Conservation (phyloP, 2,888 invertebrate genomes). For the Charanyca ferruginea region DNA sequence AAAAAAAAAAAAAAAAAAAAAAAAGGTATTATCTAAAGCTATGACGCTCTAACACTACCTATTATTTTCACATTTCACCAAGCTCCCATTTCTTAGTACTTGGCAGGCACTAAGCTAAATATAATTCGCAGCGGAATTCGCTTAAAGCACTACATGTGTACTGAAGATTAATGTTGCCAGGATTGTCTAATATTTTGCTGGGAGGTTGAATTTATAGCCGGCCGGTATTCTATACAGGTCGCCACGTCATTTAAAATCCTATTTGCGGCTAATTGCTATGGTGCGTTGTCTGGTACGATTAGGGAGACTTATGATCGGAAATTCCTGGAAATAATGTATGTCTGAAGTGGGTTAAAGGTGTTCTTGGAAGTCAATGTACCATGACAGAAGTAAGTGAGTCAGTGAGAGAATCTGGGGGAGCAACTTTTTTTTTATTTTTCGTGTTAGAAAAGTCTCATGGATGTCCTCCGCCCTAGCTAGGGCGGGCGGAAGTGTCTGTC, state of each 20-base stretch:
- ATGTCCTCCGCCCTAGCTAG: too few relatives aligned
- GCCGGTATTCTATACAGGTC: constrained; percentile 54
- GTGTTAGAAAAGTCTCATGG: too few relatives aligned
- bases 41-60: constrained; percentile 24
- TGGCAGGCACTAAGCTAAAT: constrained; percentile 52
- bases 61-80: constrained; percentile 38
- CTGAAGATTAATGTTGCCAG: constrained; percentile 67
- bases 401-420: too few relatives aligned
- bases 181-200: constrained; percentile 72
- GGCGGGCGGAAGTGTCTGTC: too few relatives aligned
- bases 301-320: constrained; percentile 25
- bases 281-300: constrained; percentile 28
- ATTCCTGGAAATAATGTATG: constrained; percentile 10
- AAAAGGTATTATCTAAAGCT: constrained; percentile 1
- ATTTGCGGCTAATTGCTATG: constrained; percentile 66
- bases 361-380: too few relatives aligned
- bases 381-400: too few relatives aligned
- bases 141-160: constrained; percentile 59
- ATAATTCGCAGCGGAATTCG: constrained; percentile 55
- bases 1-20: too few relatives aligned
- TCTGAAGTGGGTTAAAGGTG: constrained; percentile 29
- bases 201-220: constrained; percentile 65
- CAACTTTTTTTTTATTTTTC: too few relatives aligned
- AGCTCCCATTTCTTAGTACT: constrained; percentile 45
- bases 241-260: constrained; percentile 56